Base-by-base conservation (phyloP, 1,140 invertebrate genomes). In the Maconellicoccus hirsutus region DNA sequence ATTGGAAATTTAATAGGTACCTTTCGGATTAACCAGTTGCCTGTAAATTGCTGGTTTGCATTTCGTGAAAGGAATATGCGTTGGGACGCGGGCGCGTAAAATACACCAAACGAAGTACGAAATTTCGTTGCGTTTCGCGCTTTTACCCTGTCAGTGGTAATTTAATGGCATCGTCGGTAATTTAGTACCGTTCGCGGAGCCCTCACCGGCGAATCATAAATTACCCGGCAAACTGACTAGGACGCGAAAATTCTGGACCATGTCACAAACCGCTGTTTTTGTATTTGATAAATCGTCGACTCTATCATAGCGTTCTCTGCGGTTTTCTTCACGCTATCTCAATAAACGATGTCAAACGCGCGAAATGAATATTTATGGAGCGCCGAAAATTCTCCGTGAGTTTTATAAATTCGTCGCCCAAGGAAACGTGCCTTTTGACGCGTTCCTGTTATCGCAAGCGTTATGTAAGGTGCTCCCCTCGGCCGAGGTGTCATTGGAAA, bases 1-100 rank as follows among this genome's bases (percentile, higher is more conserved):
- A 66, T 66, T 66, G 7, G 61, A 66, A 52, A 52, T 52, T 52
- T 52, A 52, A 52, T 52, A 16, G 16, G 42, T 52, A 52, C 42
- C 42, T 52, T 52, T 52, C 42, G 12, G 16, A 52, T 52, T 52
- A 52, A 52, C 42, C 42, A 52, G 42, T 52, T 52, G 42, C 42
- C 33, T 19, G 42, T 52, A 52, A 52, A 52, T 52, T 52, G 42
- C 42, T 16, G n/a, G 42, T 52, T 52, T 52, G 2, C n/a, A 19
- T 52, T 52, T 8, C 42, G 42, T 8, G 42, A 52, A 52, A 52
- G 3, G 42, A 14, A 19, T 4, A 52, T 52, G 14, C 33, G 6
- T 38, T 7, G 6, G 33, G 33, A 7, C 6, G 33, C 10, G n/a
- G 2, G 10, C 42, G 29, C 29, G 3, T 33, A 33, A 33, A 33